These are phyloP conservation scores for Gymnocypris eckloni DNA, from an alignment of 2,797 vertebrate genomes.

Conservation along the genomic window DNA sequence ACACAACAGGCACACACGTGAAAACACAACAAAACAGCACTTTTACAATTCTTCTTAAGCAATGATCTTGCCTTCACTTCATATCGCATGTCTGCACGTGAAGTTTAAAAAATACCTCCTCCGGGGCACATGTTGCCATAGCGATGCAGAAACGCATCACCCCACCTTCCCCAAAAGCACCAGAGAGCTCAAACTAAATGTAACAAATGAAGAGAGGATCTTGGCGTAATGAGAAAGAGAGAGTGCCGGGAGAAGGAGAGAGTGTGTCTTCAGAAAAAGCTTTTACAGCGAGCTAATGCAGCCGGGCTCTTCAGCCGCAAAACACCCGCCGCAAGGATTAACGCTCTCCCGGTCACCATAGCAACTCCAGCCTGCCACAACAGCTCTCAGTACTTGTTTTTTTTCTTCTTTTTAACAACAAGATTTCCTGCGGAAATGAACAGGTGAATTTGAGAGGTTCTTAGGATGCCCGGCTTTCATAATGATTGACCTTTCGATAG, in stretches of 20 bases:
- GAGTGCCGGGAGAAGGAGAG: slow-evolving; percentile 64
- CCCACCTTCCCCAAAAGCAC: slow-evolving; percentile 64
- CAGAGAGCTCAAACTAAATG: slow-evolving; percentile 75
- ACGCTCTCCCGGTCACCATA: slow-evolving; percentile 77
- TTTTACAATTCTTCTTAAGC: neutral
- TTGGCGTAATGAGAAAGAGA: slow-evolving; percentile 78
- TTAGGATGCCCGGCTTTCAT: slow-evolving; percentile 51
- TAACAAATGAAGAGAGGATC: slow-evolving; percentile 80
- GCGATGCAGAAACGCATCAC: slow-evolving; percentile 56
- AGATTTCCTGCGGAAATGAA: slow-evolving; percentile 54
- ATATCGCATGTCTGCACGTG: neutral
- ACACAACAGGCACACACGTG: neutral
- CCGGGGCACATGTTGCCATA: slow-evolving; percentile 68
- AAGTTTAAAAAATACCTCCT: slow-evolving; percentile 56
- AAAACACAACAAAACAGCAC: neutral
- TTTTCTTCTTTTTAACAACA: slow-evolving; percentile 24
- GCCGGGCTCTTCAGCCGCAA: slow-evolving; percentile 34
- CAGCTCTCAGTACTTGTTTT: slow-evolving; percentile 51
- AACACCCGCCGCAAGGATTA: slow-evolving; percentile 73
- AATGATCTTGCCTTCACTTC: neutral
- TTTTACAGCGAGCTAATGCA: slow-evolving; percentile 57
- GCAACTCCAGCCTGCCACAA: slow-evolving; percentile 71
- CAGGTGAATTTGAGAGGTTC: slow-evolving; percentile 58
- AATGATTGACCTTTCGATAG: slow-evolving; percentile 55
- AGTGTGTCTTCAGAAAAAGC: slow-evolving; percentile 39